Base-by-base conservation (phyloP, 2,113 vertebrate genomes). In the Neolamprologus devosi region DNA sequence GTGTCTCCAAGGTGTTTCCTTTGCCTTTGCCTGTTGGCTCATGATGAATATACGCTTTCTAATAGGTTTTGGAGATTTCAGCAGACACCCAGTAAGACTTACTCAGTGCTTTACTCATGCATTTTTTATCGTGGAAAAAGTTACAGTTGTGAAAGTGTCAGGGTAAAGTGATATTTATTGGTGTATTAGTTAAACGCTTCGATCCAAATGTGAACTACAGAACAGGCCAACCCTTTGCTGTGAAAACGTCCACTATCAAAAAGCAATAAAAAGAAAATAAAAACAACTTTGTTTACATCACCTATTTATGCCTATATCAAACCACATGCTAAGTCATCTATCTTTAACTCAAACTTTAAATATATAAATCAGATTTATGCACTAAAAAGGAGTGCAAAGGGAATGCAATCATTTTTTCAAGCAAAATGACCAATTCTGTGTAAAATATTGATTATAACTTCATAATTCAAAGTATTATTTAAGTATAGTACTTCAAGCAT, bases 51-150 rank as follows among this genome's bases (percentile, higher is more conserved):
- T 23, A 30, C 17, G 19, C 21, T 9, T 9, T 82, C 19, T 13
- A 21, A 51, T 30, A 57, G 11, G 28, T 23, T 26, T 53, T 53
- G 60, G n/a, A 80, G 65, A 80, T 57, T 91, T 51, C 33, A 58
- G 13, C 73, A 75, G 83, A 88, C 88, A 78, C 28, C 35, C 33
- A 6, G 73, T 45, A 83, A 83, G 82, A 80, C 63, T 81, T 79
- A 57, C 55, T n/a, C 63, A 63, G 81, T 10, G 37, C 57, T 84
- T 55, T 57, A 12, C 75, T 93, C 91, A 78, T 94, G 86, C 83
- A 93, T 95, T 86, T 90, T 95, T 93, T 80, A 92, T 89, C 2
- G 63, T 65, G 94, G 94, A 96, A 96, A 95, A 94, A 94, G 83
- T 91, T 78, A 49, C 83, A 45, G 82, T 83, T 21, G 79, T 13